Evolutionary conservation across 2,113 vertebrate species (phyloP), one percentile per base, ranked within the genome.

Genomic region (Platichthys flesus): DNA sequence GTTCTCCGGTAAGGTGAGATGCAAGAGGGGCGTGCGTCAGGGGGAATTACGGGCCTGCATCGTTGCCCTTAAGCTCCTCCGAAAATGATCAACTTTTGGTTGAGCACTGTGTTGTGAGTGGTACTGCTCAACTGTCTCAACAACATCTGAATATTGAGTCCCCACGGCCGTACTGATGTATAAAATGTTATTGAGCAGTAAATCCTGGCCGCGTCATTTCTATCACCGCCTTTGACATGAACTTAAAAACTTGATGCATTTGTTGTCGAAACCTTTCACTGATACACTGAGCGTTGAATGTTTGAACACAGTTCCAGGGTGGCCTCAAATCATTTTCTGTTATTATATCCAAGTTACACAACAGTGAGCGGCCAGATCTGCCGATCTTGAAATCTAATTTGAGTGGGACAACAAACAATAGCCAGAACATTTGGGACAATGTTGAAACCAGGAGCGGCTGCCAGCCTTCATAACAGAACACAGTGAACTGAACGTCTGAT

Each of bases 1-100:
- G 85, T 82, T 89, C 71, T 83, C 60, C 66, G 70, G 52, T 83
- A 71, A 80, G 51, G 68, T 73, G 72, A 81, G 85, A 91, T 81
- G 84, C 83, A 81, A 76, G 77, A 87, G 74, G 65, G 76, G 71
- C 64, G 85, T 52, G 71, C 62, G 61, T 79, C 74, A 64, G 45
- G 66, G 8, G 65, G 64, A 61, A 63, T 83, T 85, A 83, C 31
- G 66, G 40, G 52, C 54, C 70, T 63, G 76, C 74, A 66, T 71
- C 49, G 37, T 64, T 67, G 76, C 74, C 84, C 61, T 31, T 59
- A 67, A 83, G 74, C 74, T 79, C 51, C 56, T 74, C 71, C 51
- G 18, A 78, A 71, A 78, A 67, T 42, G 15, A 62, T 40, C 68
- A 13, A 45, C 60, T 28, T 68, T 66, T 65, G 5, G n/a, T 67